phyloP scores from a whole-genome alignment of 2,888 invertebrate genomes.

The Brachypalpus laphriformis region DNA sequence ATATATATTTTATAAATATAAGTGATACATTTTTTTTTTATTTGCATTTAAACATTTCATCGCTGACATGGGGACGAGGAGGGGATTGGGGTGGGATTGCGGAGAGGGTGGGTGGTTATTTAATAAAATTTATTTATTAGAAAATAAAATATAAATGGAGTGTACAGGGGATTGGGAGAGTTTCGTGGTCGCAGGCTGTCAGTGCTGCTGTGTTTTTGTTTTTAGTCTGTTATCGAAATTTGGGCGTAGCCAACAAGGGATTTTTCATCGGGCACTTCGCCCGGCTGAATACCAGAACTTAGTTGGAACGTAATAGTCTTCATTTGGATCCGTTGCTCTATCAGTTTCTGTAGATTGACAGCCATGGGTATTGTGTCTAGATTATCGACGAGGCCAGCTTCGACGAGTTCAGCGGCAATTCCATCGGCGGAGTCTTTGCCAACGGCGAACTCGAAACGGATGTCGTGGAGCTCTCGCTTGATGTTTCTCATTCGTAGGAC shows the following conservation, averaged over 20 bases:
- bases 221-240: conserved; percentile 95
- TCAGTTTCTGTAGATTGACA: conserved; percentile 94
- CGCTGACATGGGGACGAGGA: conserved; percentile 37
- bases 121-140: conserved; percentile 55
- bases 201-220: conserved; percentile 9
- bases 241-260: conserved; percentile 98
- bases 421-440: conserved; percentile 96
- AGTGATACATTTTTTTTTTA: conserved; percentile 62
- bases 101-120: conserved; percentile 4
- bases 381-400: conserved; percentile 96
- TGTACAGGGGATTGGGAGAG: conserved; percentile 8
- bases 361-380: conserved; percentile 96
- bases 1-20: conserved; percentile 66
- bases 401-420: conserved; percentile 96
- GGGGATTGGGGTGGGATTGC: conserved; percentile 17
- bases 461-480: conserved; percentile 96
- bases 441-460: conserved; percentile 97
- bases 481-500: conserved; percentile 96
- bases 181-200: conserved; percentile 37
- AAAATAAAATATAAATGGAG: conserved; percentile 54
- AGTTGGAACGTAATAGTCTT: conserved; percentile 94
- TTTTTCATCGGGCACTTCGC: conserved; percentile 95
- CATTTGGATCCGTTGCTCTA: conserved; percentile 87
- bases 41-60: conserved; percentile 63
- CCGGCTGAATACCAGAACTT: conserved; percentile 87